phyloP scores from a whole-genome alignment of 2,113 vertebrate genomes.

The Pseudonaja textilis region DNA sequence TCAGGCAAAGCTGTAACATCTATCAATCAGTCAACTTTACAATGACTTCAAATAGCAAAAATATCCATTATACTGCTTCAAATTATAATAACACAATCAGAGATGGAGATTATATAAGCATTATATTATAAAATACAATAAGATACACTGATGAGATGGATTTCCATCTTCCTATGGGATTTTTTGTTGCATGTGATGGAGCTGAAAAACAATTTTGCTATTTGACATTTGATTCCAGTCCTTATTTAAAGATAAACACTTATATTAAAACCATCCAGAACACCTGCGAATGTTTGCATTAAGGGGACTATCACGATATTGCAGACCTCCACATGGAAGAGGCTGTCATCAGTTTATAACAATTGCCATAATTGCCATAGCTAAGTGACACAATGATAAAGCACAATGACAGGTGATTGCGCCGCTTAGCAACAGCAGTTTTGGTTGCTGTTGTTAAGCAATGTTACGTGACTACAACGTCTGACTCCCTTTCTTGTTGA shows the following conservation, averaged over 20 bases:
- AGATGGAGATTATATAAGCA: background rate
- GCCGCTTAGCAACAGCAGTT: background rate
- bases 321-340: background rate
- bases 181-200: background rate
- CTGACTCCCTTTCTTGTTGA: background rate
- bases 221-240: background rate
- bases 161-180: background rate
- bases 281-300: background rate
- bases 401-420: background rate
- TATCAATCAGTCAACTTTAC: background rate
- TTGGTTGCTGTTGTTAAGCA: background rate
- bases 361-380: background rate
- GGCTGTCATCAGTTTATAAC: background rate
- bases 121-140: background rate
- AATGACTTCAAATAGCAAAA: background rate
- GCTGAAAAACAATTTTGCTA: background rate
- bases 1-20: background rate
- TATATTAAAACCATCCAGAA: background rate
- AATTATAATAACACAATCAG: background rate
- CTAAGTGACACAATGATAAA: background rate
- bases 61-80: background rate
- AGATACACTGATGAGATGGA: background rate
- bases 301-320: background rate
- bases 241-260: background rate
- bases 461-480: background rate